Evolutionary conservation across 2,797 vertebrate genomes (phyloP).

Genomic region (Chaetodon trifasciatus): DNA sequence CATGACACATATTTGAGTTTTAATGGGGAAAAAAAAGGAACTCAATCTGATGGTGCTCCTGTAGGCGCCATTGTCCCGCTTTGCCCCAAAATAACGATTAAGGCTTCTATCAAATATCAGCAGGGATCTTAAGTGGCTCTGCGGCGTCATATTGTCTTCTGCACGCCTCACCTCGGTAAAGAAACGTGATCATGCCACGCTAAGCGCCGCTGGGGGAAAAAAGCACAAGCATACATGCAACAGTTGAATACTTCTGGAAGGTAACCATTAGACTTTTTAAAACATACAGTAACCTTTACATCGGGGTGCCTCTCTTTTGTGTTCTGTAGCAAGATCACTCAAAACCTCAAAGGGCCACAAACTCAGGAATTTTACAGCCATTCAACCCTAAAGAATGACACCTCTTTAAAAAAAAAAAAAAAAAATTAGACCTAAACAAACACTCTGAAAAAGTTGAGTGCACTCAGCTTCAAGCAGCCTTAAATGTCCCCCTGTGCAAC

Average conservation of each 20-base stretch:
- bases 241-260: slow-evolving; percentile 55
- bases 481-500: slow-evolving; percentile 58
- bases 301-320: slow-evolving; percentile 26
- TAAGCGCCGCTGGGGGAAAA: slow-evolving; percentile 28
- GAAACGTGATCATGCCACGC: slow-evolving; percentile 75
- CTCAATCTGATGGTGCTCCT: slow-evolving; percentile 57
- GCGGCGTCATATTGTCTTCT: slow-evolving; percentile 72
- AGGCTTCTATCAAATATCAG: slow-evolving; percentile 81
- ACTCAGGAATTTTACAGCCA: slow-evolving; percentile 40
- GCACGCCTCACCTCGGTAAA: slow-evolving; percentile 40
- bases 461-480: slow-evolving; percentile 53
- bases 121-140: slow-evolving; percentile 74
- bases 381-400: slow-evolving; percentile 56
- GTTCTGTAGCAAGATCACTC: slow-evolving; percentile 43
- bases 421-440: slow-evolving; percentile 74
- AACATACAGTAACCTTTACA: slow-evolving; percentile 60
- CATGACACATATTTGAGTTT: slow-evolving; percentile 54
- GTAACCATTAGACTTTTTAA: slow-evolving; percentile 83
- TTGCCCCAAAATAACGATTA: slow-evolving; percentile 83
- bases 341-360: slow-evolving; percentile 63
- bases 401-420: slow-evolving; percentile 37
- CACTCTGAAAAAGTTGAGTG: slow-evolving; percentile 65
- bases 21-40: slow-evolving; percentile 42
- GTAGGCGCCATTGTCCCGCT: slow-evolving; percentile 77
- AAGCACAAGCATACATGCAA: slow-evolving; percentile 24